These are phyloP conservation scores for Pseudorhiza aurosa DNA, from an alignment of 30 jellyfish, hydroid and myxozoan genomes.

Conservation along the genomic window DNA sequence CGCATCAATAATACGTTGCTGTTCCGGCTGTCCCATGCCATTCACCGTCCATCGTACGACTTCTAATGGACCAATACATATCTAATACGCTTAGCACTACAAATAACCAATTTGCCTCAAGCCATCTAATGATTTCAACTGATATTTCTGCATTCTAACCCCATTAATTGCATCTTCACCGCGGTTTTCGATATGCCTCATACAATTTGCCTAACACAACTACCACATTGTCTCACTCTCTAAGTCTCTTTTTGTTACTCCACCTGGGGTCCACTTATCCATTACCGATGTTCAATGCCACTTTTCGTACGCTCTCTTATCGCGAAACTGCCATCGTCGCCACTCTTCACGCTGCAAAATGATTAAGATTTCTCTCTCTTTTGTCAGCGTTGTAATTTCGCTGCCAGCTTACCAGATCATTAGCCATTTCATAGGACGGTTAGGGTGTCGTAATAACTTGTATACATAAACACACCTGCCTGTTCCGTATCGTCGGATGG, in stretches of 20 bases:
- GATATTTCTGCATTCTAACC: not conserved
- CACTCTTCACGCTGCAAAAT: too few species aligned
- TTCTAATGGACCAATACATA: not conserved
- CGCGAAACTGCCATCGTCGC: too few species aligned
- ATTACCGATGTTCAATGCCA: not conserved
- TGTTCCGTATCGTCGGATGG: too few species aligned
- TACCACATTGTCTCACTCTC: not conserved
- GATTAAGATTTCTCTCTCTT: too few species aligned
- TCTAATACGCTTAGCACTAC: not conserved
- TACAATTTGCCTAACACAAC: not conserved
- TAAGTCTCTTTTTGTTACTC: not conserved
- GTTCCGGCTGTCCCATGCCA: too few species aligned
- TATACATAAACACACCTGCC: too few species aligned
- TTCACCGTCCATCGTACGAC: not conserved
- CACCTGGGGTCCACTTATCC: not conserved
- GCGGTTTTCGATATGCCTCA: not conserved
- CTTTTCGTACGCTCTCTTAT: too few species aligned
- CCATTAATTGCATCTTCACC: not conserved
- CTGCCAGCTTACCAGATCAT: too few species aligned
- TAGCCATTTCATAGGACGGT: too few species aligned
- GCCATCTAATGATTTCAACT: not conserved
- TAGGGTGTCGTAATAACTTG: too few species aligned
- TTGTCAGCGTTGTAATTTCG: too few species aligned
- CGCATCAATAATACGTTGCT: too few species aligned
- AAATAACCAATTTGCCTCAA: not conserved